Evolutionary conservation across 2,888 invertebrate species (phyloP).

Genomic region (Theodoxus fluviatilis): DNA sequence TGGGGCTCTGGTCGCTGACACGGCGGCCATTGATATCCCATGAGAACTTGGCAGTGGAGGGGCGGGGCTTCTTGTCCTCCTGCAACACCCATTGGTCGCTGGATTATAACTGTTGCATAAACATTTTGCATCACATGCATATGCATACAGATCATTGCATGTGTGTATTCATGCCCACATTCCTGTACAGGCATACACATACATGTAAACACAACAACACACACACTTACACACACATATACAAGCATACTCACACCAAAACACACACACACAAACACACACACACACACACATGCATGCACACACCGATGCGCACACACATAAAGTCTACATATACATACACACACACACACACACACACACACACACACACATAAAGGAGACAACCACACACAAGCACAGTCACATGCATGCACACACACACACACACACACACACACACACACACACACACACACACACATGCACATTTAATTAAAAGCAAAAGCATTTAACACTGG

Average conservation of each 20-base stretch:
- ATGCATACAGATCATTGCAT: neutral
- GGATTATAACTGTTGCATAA: too few relatives aligned
- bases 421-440: conserved; percentile 22
- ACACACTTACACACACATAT: conserved; percentile 9
- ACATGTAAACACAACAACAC: neutral
- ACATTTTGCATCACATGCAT: neutral
- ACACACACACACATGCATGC: neutral
- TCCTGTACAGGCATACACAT: neutral
- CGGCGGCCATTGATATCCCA: conserved; percentile 52
- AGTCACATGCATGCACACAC: neutral
- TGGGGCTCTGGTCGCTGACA: conserved; percentile 35
- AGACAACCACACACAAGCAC: neutral
- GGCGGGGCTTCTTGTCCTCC: conserved; percentile 33
- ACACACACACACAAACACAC: neutral
- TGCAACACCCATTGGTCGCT: too few relatives aligned
- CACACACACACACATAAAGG: neutral
- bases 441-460: conserved; percentile 11
- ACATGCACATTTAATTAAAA: neutral
- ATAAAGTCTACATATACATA: too few relatives aligned
- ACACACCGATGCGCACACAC: too few relatives aligned
- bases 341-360: conserved; percentile 20
- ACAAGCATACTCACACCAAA: conserved; percentile 8
- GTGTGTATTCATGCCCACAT: neutral
- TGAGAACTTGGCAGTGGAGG: conserved; percentile 46
- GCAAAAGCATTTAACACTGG: neutral